Conservation (phyloP, 2,888 invertebrate genomes). For the Diogma glabrata region DNA sequence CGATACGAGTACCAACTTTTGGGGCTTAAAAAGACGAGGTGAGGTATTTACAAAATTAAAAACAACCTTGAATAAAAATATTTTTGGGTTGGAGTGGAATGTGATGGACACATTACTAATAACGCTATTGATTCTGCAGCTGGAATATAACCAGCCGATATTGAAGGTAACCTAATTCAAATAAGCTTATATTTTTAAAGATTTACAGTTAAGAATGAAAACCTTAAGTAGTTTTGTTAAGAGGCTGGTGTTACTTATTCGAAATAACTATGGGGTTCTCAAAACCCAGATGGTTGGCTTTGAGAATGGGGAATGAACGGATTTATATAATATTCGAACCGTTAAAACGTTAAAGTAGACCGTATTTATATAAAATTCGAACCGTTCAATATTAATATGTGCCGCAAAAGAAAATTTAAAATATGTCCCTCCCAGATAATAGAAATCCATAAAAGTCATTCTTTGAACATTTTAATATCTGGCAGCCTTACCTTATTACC, state of each 20-base stretch:
- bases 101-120: conserved; percentile 19
- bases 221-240: conserved; percentile 22
- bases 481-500: no score
- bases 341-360: no score
- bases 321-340: no score
- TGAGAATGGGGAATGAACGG: no score
- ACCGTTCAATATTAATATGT: no score
- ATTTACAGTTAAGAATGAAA: conserved; percentile 20
- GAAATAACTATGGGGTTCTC: conserved; percentile 21
- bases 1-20: conserved; percentile 22
- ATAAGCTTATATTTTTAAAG: conserved; percentile 21
- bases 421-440: no score
- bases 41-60: conserved; percentile 18
- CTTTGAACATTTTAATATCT: no score
- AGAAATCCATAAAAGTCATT: no score
- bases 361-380: no score
- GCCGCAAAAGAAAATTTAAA: no score
- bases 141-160: not conserved
- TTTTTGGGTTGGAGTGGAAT: conserved; percentile 21
- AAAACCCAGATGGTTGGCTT: no score
- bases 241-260: conserved; percentile 20
- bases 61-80: conserved; percentile 16
- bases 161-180: not conserved
- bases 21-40: conserved; percentile 17
- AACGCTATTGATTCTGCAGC: conserved; percentile 15